phyloP scores from a whole-genome alignment of 1,140 invertebrate genomes.

The Steinernema khuongi region DNA sequence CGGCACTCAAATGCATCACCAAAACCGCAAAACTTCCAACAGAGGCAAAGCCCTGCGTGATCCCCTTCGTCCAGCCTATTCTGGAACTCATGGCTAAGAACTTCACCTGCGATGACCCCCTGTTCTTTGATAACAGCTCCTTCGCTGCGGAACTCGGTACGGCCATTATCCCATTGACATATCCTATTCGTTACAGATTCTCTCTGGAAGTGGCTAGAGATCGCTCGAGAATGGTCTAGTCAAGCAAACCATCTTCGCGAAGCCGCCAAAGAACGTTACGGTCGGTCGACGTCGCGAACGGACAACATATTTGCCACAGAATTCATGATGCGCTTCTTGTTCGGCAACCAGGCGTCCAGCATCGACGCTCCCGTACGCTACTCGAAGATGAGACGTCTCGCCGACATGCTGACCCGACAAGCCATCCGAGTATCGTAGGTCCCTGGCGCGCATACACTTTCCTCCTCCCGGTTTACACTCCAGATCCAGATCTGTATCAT shows the following conservation, averaged over 20 bases:
- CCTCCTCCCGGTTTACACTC: too few species aligned
- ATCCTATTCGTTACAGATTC: neutral
- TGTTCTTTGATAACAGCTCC: neutral
- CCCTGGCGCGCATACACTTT: too few species aligned
- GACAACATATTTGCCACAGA: conserved; percentile 10
- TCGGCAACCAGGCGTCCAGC: neutral
- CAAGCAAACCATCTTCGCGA: neutral
- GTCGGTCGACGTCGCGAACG: neutral
- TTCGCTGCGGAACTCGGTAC: neutral
- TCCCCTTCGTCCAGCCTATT: conserved; percentile 1
- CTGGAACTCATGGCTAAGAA: neutral
- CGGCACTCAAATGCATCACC: neutral
- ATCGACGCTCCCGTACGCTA: conserved; percentile 2
- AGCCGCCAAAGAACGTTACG: neutral
- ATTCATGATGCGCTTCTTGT: conserved; percentile 5
- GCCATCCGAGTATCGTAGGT: neutral
- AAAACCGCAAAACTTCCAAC: conserved; percentile 2
- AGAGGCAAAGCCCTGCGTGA: neutral
- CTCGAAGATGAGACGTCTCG: neutral
- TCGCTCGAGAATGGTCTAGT: neutral
- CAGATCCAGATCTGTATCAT: too few species aligned
- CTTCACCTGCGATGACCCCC: neutral
- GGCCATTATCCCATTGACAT: neutral
- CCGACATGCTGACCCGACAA: neutral
- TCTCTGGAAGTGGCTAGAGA: conserved; percentile 6